A percentile compares a stretch with the other conserved stretches of the same genome.
phyloP scores from a whole-genome alignment of 1,140 invertebrate species.

The Bombus turneri region DNA sequence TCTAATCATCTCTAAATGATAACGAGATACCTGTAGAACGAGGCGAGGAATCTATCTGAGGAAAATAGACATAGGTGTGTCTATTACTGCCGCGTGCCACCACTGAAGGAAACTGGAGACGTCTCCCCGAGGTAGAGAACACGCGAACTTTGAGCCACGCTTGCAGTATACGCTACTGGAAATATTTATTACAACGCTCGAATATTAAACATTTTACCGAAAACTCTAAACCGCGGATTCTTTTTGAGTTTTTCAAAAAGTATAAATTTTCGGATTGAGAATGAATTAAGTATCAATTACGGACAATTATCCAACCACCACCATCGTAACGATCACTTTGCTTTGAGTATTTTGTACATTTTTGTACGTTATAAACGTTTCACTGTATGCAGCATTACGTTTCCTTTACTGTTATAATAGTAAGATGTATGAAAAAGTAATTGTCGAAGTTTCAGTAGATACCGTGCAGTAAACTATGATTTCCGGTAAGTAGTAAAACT shows the following conservation, averaged over 20 bases:
- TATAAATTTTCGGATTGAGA: too few species aligned
- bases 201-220: background rate
- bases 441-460: background rate
- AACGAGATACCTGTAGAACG: conserved; percentile 65
- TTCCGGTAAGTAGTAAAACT: background rate
- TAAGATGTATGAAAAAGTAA: too few species aligned
- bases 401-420: too few species aligned
- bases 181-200: background rate
- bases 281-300: too few species aligned
- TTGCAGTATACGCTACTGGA: background rate
- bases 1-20: conserved; percentile 75
- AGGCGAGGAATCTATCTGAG: conserved; percentile 33
- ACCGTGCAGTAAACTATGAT: background rate
- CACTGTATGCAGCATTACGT: background rate
- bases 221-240: too few species aligned
- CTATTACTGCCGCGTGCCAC: conserved; percentile 28
- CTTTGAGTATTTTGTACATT: too few species aligned
- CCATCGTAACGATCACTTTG: too few species aligned
- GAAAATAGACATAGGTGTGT: conserved; percentile 54
- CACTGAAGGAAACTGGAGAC: conserved; percentile 18
- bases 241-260: too few species aligned
- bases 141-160: conserved; percentile 2
- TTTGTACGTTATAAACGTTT: background rate
- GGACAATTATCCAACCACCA: fast-evolving
- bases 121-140: background rate